Percentiles rank a stretch among this genome's conserved stretches.
phyloP scores from a whole-genome alignment of 2,888 invertebrate species.

The Hyposoter didymator region DNA sequence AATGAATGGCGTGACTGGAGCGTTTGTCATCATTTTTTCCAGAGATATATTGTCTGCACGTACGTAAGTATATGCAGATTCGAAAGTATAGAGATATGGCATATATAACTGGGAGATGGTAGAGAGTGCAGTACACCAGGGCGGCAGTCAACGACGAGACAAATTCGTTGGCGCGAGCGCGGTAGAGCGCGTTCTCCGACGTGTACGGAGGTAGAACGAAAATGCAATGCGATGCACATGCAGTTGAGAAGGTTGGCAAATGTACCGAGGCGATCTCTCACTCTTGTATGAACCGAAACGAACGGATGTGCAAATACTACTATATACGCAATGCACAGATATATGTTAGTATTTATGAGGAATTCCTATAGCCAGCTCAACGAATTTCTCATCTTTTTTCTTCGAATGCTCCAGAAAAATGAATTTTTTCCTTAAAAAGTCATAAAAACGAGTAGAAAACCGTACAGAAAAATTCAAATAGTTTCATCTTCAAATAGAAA shows the following conservation, averaged over 20 bases:
- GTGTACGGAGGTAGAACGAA: conserved; percentile 9
- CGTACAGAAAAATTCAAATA: neutral
- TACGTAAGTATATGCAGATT: neutral
- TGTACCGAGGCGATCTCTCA: conserved; percentile 16
- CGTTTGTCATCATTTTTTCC: neutral
- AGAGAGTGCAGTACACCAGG: conserved; percentile 1
- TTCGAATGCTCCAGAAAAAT: conserved; percentile 2
- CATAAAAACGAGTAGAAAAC: neutral
- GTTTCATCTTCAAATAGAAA: neutral
- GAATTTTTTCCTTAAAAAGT: neutral
- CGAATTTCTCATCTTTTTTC: conserved; percentile 5
- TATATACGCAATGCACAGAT: conserved; percentile 12
- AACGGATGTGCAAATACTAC: conserved; percentile 26
- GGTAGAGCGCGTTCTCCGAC: conserved; percentile 19
- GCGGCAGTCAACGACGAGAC: conserved; percentile 23
- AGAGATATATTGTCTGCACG: neutral
- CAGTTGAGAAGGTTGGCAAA: neutral
- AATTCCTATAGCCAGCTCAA: neutral
- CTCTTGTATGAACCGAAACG: conserved; percentile 24
- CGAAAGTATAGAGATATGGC: conserved; percentile 11
- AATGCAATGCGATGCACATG: conserved; percentile 40
- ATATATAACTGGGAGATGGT: neutral
- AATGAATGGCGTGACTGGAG: neutral
- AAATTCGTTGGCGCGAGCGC: conserved; percentile 50
- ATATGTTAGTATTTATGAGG: conserved; percentile 3